Conservation (phyloP, 2,113 vertebrate genomes). For the Saccopteryx bilineata region DNA sequence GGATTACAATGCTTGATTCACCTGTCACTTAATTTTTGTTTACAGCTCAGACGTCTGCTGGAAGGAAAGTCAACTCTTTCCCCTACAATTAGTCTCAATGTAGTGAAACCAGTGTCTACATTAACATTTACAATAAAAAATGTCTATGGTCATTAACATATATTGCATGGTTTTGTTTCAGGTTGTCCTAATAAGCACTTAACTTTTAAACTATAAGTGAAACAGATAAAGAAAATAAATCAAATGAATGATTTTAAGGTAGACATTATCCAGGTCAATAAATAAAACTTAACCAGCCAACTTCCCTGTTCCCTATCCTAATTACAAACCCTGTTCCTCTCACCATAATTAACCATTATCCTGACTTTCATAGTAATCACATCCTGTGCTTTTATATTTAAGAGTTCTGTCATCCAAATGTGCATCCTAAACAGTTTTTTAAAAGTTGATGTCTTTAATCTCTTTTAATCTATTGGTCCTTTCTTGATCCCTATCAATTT, state of each 20-base stretch:
- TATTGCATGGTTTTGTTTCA: background rate
- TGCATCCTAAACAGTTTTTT: background rate
- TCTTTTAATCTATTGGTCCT: background rate
- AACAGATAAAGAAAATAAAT: conserved; percentile 29
- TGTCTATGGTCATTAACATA: background rate
- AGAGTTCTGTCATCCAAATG: conserved; percentile 17
- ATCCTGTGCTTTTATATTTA: background rate
- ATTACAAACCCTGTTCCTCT: background rate
- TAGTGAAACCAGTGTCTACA: background rate
- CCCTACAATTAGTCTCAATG: background rate
- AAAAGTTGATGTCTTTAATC: background rate
- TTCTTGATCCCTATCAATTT: conserved; percentile 13
- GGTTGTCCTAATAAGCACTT: conserved; percentile 13
- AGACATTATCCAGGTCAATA: background rate
- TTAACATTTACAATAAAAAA: conserved; percentile 53
- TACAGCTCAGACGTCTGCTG: background rate
- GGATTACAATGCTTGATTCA: conserved; percentile 15
- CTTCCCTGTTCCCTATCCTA: background rate
- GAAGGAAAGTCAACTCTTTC: background rate
- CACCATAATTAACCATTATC: conserved; percentile 26
- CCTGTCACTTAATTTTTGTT: background rate
- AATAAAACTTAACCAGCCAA: conserved; percentile 8
- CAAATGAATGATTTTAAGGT: conserved; percentile 23
- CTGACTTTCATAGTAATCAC: conserved; percentile 14
- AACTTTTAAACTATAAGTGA: conserved; percentile 45